Percentiles rank a stretch among this genome's conserved stretches.
Conservation (phyloP, 2,113 vertebrate species). For the Macrotis lagotis region DNA sequence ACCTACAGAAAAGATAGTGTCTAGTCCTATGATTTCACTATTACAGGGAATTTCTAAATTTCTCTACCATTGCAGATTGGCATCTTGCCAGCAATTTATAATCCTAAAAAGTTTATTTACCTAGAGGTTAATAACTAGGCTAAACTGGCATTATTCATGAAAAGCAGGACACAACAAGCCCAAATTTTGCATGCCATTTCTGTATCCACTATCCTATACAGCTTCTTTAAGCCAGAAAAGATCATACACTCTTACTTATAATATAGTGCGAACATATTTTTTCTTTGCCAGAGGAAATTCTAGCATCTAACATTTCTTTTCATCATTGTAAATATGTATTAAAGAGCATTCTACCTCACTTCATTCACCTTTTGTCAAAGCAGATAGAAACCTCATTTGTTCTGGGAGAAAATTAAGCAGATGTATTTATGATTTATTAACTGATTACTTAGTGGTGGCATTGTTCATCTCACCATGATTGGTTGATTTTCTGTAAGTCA, state of each 20-base stretch:
- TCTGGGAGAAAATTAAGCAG: slow-evolving; percentile 11
- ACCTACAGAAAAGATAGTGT: neutral
- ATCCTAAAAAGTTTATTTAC: neutral
- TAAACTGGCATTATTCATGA: neutral
- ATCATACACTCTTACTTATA: neutral
- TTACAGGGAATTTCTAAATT: neutral
- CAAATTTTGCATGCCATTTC: neutral
- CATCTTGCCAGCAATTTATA: neutral
- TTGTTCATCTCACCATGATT: slow-evolving; percentile 46
- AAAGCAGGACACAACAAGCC: neutral
- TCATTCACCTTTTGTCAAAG: slow-evolving; percentile 60
- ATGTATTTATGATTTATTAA: slow-evolving; percentile 22
- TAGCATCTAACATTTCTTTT: slow-evolving; percentile 29
- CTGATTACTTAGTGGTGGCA: slow-evolving; percentile 32
- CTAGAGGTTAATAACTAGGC: too few species aligned
- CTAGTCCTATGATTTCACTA: neutral
- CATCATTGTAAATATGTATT: neutral
- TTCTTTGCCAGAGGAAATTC: neutral
- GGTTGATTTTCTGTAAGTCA: slow-evolving; percentile 49
- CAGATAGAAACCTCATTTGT: slow-evolving; percentile 10
- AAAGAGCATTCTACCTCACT: neutral
- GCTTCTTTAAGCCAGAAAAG: neutral
- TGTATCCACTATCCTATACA: neutral
- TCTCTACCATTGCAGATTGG: neutral
- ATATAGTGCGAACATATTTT: neutral